Base-by-base conservation (phyloP, 2,888 invertebrate genomes). In the Cremastinae sp. region DNA sequence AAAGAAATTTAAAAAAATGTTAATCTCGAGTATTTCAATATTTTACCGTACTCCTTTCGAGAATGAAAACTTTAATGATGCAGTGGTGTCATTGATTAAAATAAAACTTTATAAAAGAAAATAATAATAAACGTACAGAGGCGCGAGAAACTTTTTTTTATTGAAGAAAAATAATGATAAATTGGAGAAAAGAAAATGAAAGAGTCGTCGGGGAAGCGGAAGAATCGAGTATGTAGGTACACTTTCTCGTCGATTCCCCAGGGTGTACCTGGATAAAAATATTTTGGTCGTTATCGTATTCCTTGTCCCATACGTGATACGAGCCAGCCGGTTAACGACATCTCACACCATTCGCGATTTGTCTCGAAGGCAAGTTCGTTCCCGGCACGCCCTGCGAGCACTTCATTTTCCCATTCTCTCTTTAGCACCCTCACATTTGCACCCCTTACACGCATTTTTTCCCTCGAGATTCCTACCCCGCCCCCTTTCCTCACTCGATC, bases 251-350 rank as follows among this genome's bases (percentile, higher is more conserved):
- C 8, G 59, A 74, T 61, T 74, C 82, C 81, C 81, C 59, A 66
- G 79, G 80, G 83, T 78, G 79, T 78, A 75, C 77, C 78, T 75
- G 64, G 72, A 56, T 75, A 76, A 79, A 81, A 83, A 83, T 83
- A 80, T 81, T 81, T 83, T 79, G 76, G 75, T 80, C 82, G 80
- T 82, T 83, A 82, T 73, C 79, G 78, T 79, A 80, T 82, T 68
- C 75, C 58, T 38, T 65, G 56, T 49, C 64, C 66, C 45, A 45
- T 45, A 70, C 75, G 78, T 78, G 78, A 78, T 76, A 72, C 53
- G 69, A 28, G 54, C 71, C 47, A 69, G 49, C 51, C 56, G 53
- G 56, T 75, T 68, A 68, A 68, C 62, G 68, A 56, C 49, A 62
- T 58, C 71, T 65, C 66, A 28, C 28, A 53, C 66, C 62, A 43